Conservation (phyloP, 2,113 vertebrate species). For the Ptilonorhynchus violaceus region DNA sequence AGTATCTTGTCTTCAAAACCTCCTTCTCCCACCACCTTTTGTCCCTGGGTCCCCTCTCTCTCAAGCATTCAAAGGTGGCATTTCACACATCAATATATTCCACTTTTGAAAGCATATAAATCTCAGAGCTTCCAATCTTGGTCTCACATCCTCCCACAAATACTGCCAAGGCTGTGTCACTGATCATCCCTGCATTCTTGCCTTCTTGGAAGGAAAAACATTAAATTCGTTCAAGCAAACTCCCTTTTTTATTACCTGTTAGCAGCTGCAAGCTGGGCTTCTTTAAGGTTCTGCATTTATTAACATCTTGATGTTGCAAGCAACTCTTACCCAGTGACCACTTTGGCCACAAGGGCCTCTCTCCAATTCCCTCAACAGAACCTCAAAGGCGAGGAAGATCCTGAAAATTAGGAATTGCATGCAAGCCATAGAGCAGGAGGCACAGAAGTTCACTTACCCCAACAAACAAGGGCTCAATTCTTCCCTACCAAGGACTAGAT, state of each 20-base stretch:
- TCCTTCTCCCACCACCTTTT: neutral
- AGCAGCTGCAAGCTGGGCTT: neutral
- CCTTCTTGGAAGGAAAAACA: neutral
- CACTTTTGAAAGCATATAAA: neutral
- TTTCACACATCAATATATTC: neutral
- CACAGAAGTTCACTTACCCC: neutral
- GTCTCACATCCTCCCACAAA: neutral
- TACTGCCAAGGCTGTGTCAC: neutral
- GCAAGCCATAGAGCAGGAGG: neutral
- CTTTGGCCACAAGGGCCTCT: neutral
- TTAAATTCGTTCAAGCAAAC: neutral
- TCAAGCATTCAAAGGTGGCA: neutral
- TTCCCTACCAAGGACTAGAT: neutral
- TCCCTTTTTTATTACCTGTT: neutral
- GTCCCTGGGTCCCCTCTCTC: neutral
- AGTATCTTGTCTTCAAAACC: neutral
- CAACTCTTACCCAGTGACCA: neutral
- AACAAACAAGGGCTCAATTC: neutral
- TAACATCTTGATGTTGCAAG: neutral
- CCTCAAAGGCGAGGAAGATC: neutral
- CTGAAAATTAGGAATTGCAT: neutral
- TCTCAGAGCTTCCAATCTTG: neutral
- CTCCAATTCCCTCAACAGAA: neutral
- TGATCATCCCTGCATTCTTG: neutral
- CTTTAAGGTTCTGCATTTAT: neutral